Evolutionary conservation across 2,888 invertebrate genomes (phyloP).

Genomic region (Melinopterus prodromus): DNA sequence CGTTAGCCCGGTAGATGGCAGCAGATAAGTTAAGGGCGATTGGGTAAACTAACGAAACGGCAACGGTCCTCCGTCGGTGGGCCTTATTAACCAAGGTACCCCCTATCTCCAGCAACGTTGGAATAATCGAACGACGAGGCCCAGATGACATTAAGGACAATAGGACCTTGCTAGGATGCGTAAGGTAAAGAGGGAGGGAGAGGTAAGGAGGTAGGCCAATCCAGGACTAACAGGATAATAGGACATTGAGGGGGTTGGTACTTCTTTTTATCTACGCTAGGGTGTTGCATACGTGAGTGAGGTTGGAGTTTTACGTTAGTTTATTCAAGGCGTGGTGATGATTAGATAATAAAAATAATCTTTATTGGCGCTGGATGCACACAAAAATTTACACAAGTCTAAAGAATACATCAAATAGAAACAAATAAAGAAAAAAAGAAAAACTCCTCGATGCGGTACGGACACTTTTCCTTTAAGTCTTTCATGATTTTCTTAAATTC

Average conservation of each 20-base stretch:
- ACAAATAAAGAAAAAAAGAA: too few species aligned
- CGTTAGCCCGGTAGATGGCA: background rate
- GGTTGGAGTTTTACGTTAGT: background rate
- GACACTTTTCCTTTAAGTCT: too few species aligned
- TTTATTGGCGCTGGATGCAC: too few species aligned
- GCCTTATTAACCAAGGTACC: background rate
- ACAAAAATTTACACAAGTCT: too few species aligned
- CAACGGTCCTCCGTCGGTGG: background rate
- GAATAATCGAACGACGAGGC: background rate
- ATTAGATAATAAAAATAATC: too few species aligned
- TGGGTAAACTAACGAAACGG: constrained; percentile 4
- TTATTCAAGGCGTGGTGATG: too few species aligned
- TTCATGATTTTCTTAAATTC: too few species aligned
- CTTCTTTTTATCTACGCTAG: background rate
- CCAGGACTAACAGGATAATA: background rate
- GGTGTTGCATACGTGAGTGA: background rate
- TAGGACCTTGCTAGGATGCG: background rate
- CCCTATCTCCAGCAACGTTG: background rate
- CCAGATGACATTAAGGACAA: constrained; percentile 4
- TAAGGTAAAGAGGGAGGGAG: background rate
- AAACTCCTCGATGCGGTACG: too few species aligned
- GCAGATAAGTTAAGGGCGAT: background rate
- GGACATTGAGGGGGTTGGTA: background rate
- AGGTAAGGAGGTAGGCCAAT: background rate
- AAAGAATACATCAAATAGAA: too few species aligned